A percentile compares a stretch with the other conserved stretches of the same genome.
phyloP scores from a whole-genome alignment of 2,888 invertebrate species.

The Cosmopolites sordidus region DNA sequence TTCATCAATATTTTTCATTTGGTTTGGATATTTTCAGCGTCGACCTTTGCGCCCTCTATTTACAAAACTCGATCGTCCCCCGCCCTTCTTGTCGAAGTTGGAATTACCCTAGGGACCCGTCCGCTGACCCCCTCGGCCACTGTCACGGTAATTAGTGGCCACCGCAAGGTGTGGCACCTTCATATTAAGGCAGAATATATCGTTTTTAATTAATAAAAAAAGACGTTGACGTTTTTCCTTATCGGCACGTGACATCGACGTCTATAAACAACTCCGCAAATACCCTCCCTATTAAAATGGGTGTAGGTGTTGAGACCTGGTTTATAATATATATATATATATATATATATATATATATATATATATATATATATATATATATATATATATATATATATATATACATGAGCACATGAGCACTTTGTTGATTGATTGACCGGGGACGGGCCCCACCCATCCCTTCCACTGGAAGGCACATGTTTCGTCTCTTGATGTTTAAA shows the following conservation, averaged over 20 bases:
- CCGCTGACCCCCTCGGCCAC: conserved; percentile 14
- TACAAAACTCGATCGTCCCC: not conserved
- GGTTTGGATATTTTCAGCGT: too few relatives aligned
- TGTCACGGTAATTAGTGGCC: conserved; percentile 22
- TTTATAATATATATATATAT: too few relatives aligned
- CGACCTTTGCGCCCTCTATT: not conserved
- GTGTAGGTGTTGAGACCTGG: conserved; percentile 3
- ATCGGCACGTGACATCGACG: conserved; percentile 22
- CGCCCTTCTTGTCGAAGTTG: not conserved
- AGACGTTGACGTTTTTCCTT: conserved; percentile 17
- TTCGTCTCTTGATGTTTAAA: too few relatives aligned
- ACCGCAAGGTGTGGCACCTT: not conserved
- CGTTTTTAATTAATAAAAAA: conserved; percentile 27
- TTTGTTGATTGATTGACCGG: too few relatives aligned
- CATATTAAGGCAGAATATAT: conserved; percentile 24
- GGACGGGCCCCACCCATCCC: too few relatives aligned
- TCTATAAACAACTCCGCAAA: conserved; percentile 21
- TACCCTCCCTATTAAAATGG: conserved; percentile 8
- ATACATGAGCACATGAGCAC: too few relatives aligned
- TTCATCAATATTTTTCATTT: too few relatives aligned
- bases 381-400: too few relatives aligned
- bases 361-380: too few relatives aligned
- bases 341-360: too few relatives aligned
- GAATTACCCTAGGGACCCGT: conserved; percentile 15
- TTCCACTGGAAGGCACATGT: too few relatives aligned